Evolutionary conservation across 1,140 invertebrate species (phyloP).

Genomic region (Bombus breviceps): DNA sequence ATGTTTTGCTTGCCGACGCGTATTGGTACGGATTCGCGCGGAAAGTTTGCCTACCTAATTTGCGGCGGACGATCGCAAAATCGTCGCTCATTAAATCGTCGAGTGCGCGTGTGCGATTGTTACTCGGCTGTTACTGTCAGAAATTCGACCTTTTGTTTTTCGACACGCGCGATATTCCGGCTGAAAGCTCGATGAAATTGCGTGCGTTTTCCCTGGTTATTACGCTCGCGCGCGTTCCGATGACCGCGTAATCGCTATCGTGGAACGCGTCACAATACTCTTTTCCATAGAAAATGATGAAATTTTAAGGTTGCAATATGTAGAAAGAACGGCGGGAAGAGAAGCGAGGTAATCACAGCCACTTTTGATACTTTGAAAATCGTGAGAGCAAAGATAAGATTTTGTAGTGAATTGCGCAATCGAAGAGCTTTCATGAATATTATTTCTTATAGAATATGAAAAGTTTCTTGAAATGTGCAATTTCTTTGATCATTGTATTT

Average conservation of each 20-base stretch:
- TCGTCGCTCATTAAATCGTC: conserved; percentile 21
- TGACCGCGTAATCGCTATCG: not conserved
- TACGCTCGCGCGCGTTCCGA: not conserved
- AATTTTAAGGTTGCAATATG: not conserved
- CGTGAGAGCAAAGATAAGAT: too few relatives aligned
- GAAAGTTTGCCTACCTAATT: conserved; percentile 25
- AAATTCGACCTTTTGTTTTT: not conserved
- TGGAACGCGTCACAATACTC: not conserved
- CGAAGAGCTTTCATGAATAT: too few relatives aligned
- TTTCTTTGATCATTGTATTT: too few relatives aligned
- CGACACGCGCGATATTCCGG: not conserved
- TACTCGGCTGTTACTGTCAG: not conserved
- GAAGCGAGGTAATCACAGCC: too few relatives aligned
- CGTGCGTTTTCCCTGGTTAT: not conserved
- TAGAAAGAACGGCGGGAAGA: not conserved
- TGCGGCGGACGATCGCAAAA: conserved; percentile 16
- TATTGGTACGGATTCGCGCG: not conserved
- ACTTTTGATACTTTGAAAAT: too few relatives aligned
- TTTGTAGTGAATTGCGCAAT: too few relatives aligned
- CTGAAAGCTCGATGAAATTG: not conserved
- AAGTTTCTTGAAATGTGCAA: too few relatives aligned
- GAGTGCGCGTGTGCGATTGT: not conserved
- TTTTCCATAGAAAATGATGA: not conserved
- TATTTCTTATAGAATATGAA: too few relatives aligned
- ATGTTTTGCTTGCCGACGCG: not conserved